Base-by-base conservation (phyloP, 2,113 vertebrate genomes). In the Rhabdomys dilectus region DNA sequence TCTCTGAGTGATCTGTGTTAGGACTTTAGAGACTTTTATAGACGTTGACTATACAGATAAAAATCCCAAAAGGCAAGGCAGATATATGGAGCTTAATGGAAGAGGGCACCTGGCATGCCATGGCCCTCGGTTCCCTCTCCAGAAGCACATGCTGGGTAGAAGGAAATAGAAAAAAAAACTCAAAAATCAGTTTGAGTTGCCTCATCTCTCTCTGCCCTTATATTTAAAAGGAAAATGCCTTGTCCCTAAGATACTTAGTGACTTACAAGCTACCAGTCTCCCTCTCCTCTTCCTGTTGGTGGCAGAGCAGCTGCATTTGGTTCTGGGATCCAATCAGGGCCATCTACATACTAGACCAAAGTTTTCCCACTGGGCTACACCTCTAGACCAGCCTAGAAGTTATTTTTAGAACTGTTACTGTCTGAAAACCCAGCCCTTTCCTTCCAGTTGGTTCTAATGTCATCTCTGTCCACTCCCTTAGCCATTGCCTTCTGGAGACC, bases 141-240 rank as follows among this genome's bases (percentile, higher is more conserved):
- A 48, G 51, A 21, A 42, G 75, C 51, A 58, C 15, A 51, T 3
- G 7, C 10, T 56, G 1, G 42, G 58, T 64, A 10, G 22, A n/a
- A 53, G 21, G 34, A 68, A 70, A 53, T 26, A 4, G n/a, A 31
- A 56, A 58, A 84, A 19, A 53, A 76, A 84, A 72, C 56, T 94
- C 45, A 94, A 77, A 89, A 91, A 53, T 34, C 81, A 91, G 1
- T 91, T 92, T 93, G 91, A 62, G 58, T 88, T 13, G 0, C 72
- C 70, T 42, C 45, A 39, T 93, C 29, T 82, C 53, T 85, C n/a
- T 82, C 39, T 73, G 11, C 3, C 24, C 21, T 86, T 92, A 89
- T 72, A 82, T 78, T 96, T 95, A 78, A 94, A 93, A 97, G 90
- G 80, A 94, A 91, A 96, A 77, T 91, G 53, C 24, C 39, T 81